phyloP scores from a whole-genome alignment of 1,140 invertebrate species.

The Halesus radiatus region DNA sequence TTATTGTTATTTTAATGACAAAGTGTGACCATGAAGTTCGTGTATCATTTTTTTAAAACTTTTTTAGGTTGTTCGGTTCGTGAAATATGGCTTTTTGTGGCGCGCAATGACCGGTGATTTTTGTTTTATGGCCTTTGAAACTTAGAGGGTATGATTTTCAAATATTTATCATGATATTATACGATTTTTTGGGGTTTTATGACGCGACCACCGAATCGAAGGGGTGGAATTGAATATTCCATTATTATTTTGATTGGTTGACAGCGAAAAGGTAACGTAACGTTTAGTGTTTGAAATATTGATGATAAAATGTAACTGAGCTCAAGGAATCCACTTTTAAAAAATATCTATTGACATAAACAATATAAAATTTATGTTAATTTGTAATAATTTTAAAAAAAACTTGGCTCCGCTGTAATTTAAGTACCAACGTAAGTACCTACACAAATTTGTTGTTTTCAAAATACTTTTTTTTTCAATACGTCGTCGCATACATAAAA shows the following conservation, averaged over 20 bases:
- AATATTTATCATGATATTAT: background rate
- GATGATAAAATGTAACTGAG: background rate
- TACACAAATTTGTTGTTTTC: too few species aligned
- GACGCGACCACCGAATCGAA: background rate
- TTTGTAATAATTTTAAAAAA: too few species aligned
- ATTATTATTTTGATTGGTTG: background rate
- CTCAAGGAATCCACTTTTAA: too few species aligned
- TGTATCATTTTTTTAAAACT: slow-evolving; percentile 16
- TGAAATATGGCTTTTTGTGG: slow-evolving; percentile 57
- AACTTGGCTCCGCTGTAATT: too few species aligned
- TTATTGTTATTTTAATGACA: slow-evolving; percentile 14
- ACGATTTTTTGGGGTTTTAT: background rate
- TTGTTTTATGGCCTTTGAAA: slow-evolving; percentile 45
- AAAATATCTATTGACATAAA: too few species aligned
- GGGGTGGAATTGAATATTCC: background rate
- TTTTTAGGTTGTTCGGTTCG: slow-evolving; percentile 44
- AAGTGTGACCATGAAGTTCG: slow-evolving; percentile 25
- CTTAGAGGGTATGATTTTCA: background rate
- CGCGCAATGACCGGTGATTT: slow-evolving; percentile 44
- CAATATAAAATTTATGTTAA: too few species aligned
- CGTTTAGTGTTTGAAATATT: background rate
- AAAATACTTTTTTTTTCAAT: too few species aligned
- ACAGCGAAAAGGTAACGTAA: background rate
- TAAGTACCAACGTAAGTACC: too few species aligned
- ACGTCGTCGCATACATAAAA: too few species aligned